phyloP scores from a whole-genome alignment of 2,113 vertebrate genomes.

The Gadus chalcogrammus region DNA sequence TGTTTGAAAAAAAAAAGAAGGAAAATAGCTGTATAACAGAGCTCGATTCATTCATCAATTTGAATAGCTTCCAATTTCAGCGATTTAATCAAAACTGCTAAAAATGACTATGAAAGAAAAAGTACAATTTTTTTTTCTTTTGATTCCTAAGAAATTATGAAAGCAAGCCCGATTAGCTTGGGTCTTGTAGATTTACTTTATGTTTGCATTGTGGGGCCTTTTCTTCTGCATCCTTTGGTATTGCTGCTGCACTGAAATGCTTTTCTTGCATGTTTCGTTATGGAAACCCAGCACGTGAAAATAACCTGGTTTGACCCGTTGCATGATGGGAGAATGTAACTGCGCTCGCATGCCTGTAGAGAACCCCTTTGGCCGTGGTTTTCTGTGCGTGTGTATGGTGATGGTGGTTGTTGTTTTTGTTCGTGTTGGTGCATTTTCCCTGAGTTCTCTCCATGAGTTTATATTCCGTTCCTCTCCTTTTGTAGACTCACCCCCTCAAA shows the following conservation, averaged over 20 bases:
- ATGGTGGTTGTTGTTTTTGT: slow-evolving; percentile 51
- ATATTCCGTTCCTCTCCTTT: slow-evolving; percentile 56
- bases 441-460: slow-evolving; percentile 60
- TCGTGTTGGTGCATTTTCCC: slow-evolving; percentile 64
- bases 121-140: slow-evolving; percentile 44
- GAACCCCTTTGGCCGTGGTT: slow-evolving; percentile 60
- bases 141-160: slow-evolving; percentile 70
- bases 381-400: slow-evolving; percentile 53
- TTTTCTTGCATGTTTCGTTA: slow-evolving; percentile 92
- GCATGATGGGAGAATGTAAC: slow-evolving; percentile 98
- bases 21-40: slow-evolving; percentile 61
- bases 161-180: slow-evolving; percentile 79
- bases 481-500: slow-evolving; percentile 56
- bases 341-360: slow-evolving; percentile 87
- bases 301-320: slow-evolving; percentile 78
- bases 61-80: slow-evolving; percentile 56
- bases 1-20: slow-evolving; percentile 55
- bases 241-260: slow-evolving; percentile 86
- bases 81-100: slow-evolving; percentile 65
- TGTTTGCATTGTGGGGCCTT: slow-evolving; percentile 96
- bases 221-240: slow-evolving; percentile 95
- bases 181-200: slow-evolving; percentile 79
- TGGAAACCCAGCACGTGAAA: slow-evolving; percentile 87
- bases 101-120: slow-evolving; percentile 68
- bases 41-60: slow-evolving; percentile 65